Base-by-base conservation (phyloP, 2,888 invertebrate genomes). In the Heterodera filipjevi region DNA sequence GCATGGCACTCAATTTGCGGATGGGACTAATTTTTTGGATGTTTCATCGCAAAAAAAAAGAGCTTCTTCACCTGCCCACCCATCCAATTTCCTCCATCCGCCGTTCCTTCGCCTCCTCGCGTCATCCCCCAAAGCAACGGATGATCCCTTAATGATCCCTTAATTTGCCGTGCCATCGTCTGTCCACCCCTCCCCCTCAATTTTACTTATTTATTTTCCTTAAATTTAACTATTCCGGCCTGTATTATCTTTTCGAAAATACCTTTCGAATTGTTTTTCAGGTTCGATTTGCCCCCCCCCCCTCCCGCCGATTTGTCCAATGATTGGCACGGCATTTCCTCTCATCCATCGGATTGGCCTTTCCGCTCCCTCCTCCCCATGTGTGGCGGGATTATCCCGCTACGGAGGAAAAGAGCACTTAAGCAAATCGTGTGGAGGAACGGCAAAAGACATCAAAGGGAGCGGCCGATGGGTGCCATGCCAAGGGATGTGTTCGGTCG, bases 351-450 rank as follows among this genome's bases (percentile, higher is more conserved):
- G 59, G 59, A 59, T 59, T 59, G 59, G 59, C 59, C 59, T 59
- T 59, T 59, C n/a, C 59, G 8, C 19, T 59, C 59, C 59, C 53
- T 53, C n/a, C n/a, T 53, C 53, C 59, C 59, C 59, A 27, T n/a
- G 59, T 53, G 59, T 27, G 59, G 59, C 12, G 59, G 59, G 59
- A 59, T 59, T 59, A 59, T 59, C 59, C 59, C 59, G 8, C 53
- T 59, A 59, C 59, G 73, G 22, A 71, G 35, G 53, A 71, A 14
- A 27, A 33, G 39, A 72, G 64, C 44, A 64, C 64, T 73, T 73
- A 73, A 49, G 35, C 59, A 73, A 44, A 39, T 44, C 5, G 35
- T 73, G 59, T 73, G 64, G 27, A 73, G 64, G 35, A 44, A n/a
- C 53, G 46, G 64, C 46, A 49, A 33, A 73, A n/a, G n/a, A 59